Conservation (phyloP, 2,113 vertebrate species). For the Monarcha castaneiventris region DNA sequence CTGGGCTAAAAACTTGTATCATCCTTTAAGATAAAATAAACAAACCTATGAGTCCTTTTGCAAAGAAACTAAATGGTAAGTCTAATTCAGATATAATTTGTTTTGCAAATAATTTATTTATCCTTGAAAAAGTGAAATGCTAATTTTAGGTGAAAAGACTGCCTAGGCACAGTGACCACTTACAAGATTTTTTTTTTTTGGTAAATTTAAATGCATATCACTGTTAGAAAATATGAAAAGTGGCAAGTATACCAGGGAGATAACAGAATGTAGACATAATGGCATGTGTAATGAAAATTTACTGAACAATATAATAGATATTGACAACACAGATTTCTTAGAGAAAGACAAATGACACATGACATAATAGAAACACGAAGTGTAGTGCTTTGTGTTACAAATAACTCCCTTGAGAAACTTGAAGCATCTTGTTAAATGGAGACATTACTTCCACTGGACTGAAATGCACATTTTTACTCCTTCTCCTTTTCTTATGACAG, state of each 20-base stretch:
- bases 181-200: background rate
- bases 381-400: background rate
- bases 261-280: background rate
- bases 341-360: background rate
- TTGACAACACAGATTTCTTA: conserved; percentile 4
- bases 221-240: background rate
- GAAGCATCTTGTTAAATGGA: background rate
- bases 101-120: conserved; percentile 11
- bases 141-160: conserved; percentile 7
- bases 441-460: background rate
- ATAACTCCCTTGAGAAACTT: conserved; percentile 9
- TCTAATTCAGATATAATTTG: background rate
- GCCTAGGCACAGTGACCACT: background rate
- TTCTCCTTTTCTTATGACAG: background rate
- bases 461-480: background rate
- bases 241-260: conserved; percentile 14
- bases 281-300: conserved; percentile 2
- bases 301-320: conserved; percentile 19
- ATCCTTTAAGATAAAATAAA: background rate
- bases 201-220: background rate
- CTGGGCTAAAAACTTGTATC: background rate
- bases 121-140: background rate
- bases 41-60: background rate
- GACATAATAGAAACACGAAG: background rate
- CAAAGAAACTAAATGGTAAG: background rate